These are phyloP conservation scores for Trichomycterus rosablanca DNA, from an alignment of 2,113 vertebrate species.

Conservation along the genomic window DNA sequence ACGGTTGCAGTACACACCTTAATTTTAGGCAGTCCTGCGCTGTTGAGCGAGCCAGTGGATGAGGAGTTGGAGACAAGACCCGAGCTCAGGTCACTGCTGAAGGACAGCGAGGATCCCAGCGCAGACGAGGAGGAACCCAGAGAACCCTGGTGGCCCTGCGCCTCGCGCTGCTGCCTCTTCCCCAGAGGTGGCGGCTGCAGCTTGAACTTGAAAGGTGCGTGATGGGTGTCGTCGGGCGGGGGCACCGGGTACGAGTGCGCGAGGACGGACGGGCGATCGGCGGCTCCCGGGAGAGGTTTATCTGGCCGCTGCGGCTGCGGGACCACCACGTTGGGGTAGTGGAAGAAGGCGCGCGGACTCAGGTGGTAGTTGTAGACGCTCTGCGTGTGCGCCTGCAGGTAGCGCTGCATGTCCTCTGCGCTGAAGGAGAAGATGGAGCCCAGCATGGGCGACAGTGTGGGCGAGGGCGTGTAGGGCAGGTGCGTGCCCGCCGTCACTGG, in stretches of 20 bases:
- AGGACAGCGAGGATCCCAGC: slow-evolving; percentile 68
- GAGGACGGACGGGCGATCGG: slow-evolving; percentile 50
- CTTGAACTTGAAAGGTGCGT: slow-evolving; percentile 86
- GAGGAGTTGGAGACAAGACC: slow-evolving; percentile 67
- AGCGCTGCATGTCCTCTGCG: slow-evolving; percentile 89
- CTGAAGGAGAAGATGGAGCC: slow-evolving; percentile 88
- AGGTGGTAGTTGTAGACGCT: slow-evolving; percentile 91
- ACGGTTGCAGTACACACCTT: slow-evolving; percentile 59
- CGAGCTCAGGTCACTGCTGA: slow-evolving; percentile 69
- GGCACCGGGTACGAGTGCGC: slow-evolving; percentile 55
- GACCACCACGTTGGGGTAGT: slow-evolving; percentile 83
- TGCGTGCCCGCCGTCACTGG: slow-evolving; percentile 81
- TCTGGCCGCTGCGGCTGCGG: slow-evolving; percentile 81
- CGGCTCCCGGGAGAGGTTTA: slow-evolving; percentile 49
- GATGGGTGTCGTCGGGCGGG: slow-evolving; percentile 60
- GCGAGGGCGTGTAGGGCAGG: slow-evolving; percentile 84
- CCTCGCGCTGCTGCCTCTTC: slow-evolving; percentile 75
- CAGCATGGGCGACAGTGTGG: slow-evolving; percentile 85
- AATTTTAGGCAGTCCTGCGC: slow-evolving; percentile 77
- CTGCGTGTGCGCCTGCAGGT: slow-evolving; percentile 88
- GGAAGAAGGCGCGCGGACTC: slow-evolving; percentile 84
- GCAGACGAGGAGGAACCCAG: slow-evolving; percentile 65
- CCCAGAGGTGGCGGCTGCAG: slow-evolving; percentile 84
- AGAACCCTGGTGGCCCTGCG: slow-evolving; percentile 56
- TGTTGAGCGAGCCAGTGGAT: slow-evolving; percentile 69